A percentile compares a stretch with the other conserved stretches of the same genome.
These are phyloP conservation scores for Oreohelix idahoensis DNA, from an alignment of 1,140 invertebrate species.

Conservation along the genomic window DNA sequence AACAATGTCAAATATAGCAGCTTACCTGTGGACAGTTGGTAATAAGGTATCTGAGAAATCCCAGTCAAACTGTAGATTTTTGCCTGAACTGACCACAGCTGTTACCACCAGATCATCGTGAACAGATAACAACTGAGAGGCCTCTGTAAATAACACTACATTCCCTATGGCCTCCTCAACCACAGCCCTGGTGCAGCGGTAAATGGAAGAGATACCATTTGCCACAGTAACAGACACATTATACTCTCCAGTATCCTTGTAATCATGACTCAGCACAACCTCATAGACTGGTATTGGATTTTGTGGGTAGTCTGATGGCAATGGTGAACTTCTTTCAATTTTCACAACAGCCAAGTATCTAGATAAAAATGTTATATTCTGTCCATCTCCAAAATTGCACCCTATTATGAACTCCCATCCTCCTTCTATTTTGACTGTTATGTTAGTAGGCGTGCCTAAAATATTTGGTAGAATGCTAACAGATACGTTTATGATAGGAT, in stretches of 20 bases:
- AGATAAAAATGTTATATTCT: neutral
- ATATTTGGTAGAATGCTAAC: constrained; percentile 23
- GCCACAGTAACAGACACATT: constrained; percentile 42
- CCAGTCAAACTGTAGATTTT: constrained; percentile 50
- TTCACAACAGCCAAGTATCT: neutral
- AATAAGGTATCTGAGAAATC: constrained; percentile 31
- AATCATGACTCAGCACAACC: constrained; percentile 34
- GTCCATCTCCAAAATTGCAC: constrained; percentile 46
- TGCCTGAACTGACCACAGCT: constrained; percentile 47
- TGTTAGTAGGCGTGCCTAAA: constrained; percentile 19
- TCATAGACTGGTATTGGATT: constrained; percentile 37
- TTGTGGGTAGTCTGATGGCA: too few species aligned
- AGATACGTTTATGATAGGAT: constrained; percentile 39
- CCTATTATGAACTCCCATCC: constrained; percentile 40
- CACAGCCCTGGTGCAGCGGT: neutral
- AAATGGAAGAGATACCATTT: constrained; percentile 41
- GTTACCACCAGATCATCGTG: constrained; percentile 38
- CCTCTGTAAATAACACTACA: constrained; percentile 33
- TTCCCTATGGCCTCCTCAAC: constrained; percentile 50
- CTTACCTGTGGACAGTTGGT: constrained; percentile 36
- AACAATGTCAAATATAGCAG: too few species aligned
- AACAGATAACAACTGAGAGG: constrained; percentile 29
- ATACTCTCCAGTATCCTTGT: constrained; percentile 38
- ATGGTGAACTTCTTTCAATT: neutral
- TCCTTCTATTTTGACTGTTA: constrained; percentile 34